Base-by-base conservation (phyloP, 2,888 invertebrate genomes). In the Chamaedrilus cognettii region DNA sequence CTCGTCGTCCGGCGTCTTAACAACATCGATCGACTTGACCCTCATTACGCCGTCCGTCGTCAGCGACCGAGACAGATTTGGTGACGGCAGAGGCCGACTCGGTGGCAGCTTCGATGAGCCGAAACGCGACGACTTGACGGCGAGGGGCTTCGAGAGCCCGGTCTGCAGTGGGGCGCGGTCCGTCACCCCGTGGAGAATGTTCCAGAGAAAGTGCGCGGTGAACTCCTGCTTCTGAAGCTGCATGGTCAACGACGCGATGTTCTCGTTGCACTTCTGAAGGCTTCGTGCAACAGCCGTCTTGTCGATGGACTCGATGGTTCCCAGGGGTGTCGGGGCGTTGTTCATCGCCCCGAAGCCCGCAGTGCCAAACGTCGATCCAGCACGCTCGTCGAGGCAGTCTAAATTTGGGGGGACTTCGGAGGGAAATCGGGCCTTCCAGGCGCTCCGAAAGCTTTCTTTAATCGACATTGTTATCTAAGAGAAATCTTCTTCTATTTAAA, bases 141-240 rank as follows among this genome's bases (percentile, higher is more conserved):
- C 19, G n/a, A n/a, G n/a, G n/a, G n/a, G n/a, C n/a, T n/a, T n/a
- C 19, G n/a, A 55, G 19, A 23, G 31, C 55, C 15, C 23, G 32
- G 23, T 58, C 55, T 2, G 35, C 19, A n/a, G n/a, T n/a, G n/a
- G n/a, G 11, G 49, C 31, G 11, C 23, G 2, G 49, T 51, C 32
- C 49, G 59, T 50, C 4, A 49, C 26, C n/a, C 51, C 34, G 34
- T 65, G 67, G 19, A 68, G 19, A 15, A 65, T 11, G 23, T 60
- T 59, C 65, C 59, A 67, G 30, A 69, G 52, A 55, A 63, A 69
- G 32, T 55, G 51, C 28, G 63, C 32, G 11, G 63, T 51, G 50
- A 69, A 69, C 35, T 69, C 59, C 32, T 60, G 56, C 42, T 62
- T 34, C 28, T 52, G 62, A 7, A 69, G 59, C 49, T 62, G n/a